Evolutionary conservation across 2,888 invertebrate genomes (phyloP).

Genomic region (Meloe dianella): DNA sequence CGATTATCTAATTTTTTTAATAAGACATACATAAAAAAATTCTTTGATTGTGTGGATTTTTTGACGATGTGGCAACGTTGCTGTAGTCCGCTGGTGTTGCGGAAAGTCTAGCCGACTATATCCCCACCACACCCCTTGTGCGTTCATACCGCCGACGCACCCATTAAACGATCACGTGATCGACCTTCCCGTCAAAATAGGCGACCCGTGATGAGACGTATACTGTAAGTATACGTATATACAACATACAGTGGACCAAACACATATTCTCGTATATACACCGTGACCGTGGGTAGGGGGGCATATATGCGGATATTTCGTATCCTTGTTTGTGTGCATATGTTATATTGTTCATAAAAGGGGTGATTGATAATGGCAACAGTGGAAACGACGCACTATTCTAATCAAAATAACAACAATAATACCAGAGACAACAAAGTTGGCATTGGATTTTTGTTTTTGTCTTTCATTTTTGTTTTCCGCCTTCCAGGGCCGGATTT

Average conservation of each 20-base stretch:
- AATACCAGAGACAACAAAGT: background rate
- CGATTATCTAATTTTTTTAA: too few species aligned
- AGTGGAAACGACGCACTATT: background rate
- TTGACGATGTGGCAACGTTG: background rate
- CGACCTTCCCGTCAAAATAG: constrained; percentile 86
- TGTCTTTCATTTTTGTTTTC: background rate
- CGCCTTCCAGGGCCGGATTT: background rate
- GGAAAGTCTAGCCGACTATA: constrained; percentile 67
- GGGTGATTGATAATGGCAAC: background rate
- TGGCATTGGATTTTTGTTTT: background rate
- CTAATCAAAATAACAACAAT: background rate
- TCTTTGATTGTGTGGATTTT: background rate
- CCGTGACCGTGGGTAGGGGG: background rate
- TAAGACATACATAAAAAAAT: too few species aligned
- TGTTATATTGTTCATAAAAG: background rate
- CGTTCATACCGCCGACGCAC: constrained; percentile 49
- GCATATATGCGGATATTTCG: background rate
- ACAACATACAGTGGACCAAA: too few species aligned
- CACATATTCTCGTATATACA: too few species aligned
- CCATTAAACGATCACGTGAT: constrained; percentile 69
- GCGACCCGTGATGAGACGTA: constrained; percentile 49
- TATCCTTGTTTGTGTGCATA: background rate
- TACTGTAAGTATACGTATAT: background rate
- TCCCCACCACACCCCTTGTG: constrained; percentile 35
- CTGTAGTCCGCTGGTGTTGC: constrained; percentile 37